Percentiles rank a stretch among this genome's conserved stretches.
Evolutionary conservation across 1,140 invertebrate species (phyloP).

Genomic region (Carposina sasakii): DNA sequence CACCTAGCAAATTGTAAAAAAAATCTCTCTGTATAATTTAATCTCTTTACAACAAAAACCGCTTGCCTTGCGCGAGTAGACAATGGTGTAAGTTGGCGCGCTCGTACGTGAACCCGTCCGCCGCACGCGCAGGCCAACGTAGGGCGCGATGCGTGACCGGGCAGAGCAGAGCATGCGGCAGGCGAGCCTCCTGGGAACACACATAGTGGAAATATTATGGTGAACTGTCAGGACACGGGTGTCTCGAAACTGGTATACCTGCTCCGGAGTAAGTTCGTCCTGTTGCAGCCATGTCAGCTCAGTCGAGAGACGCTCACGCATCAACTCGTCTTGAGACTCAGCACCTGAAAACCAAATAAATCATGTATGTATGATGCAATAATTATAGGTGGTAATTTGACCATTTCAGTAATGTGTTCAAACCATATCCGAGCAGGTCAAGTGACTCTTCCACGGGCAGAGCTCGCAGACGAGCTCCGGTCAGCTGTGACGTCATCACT

Average conservation of each 20-base stretch:
- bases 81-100: constrained; percentile 31
- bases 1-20: too few relatives aligned
- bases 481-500: neutral
- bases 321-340: constrained; percentile 2
- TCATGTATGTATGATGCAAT: too few relatives aligned
- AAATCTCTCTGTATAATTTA: too few relatives aligned
- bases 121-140: constrained; percentile 37
- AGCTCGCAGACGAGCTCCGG: neutral
- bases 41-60: too few relatives aligned
- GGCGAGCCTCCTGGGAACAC: constrained; percentile 24
- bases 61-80: constrained; percentile 26
- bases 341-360: too few relatives aligned
- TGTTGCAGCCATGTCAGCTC: constrained; percentile 43
- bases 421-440: neutral
- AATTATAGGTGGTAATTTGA: too few relatives aligned
- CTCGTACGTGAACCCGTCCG: constrained; percentile 50
- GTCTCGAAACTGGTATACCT: too few relatives aligned
- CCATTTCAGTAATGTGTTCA: too few relatives aligned
- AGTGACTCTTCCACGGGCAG: neutral
- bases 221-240: too few relatives aligned
- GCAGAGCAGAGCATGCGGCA: constrained; percentile 40
- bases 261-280: constrained; percentile 6
- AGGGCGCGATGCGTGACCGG: constrained; percentile 39
- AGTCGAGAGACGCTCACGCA: constrained; percentile 19
- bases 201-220: too few relatives aligned